Evolutionary conservation across 2,888 invertebrate genomes (phyloP).

Genomic region (Epistrophe eligans): DNA sequence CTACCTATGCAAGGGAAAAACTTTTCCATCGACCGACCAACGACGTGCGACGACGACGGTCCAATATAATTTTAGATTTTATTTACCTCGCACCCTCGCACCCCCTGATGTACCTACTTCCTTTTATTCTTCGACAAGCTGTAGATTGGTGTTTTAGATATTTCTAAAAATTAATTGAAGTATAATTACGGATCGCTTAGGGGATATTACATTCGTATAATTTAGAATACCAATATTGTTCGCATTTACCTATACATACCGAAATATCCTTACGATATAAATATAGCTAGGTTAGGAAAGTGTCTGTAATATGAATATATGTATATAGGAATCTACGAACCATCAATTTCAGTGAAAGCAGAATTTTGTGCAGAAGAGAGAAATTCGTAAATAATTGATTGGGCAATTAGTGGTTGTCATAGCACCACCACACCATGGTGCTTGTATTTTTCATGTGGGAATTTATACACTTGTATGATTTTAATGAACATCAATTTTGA

Average conservation of each 20-base stretch:
- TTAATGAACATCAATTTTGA: constrained; percentile 41
- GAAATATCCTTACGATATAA: background rate
- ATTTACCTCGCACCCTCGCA: constrained; percentile 12
- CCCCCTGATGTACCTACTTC: background rate
- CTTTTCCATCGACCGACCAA: background rate
- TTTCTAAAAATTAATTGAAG: constrained; percentile 73
- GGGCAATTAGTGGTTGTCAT: constrained; percentile 74
- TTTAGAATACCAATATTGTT: constrained; percentile 45
- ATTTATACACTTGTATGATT: constrained; percentile 63
- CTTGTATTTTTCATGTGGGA: constrained; percentile 65
- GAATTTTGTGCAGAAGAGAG: constrained; percentile 30
- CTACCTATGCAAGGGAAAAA: background rate
- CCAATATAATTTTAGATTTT: constrained; percentile 58
- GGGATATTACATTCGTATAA: constrained; percentile 60
- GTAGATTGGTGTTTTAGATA: constrained; percentile 72
- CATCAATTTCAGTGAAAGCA: constrained; percentile 30
- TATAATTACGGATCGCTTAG: constrained; percentile 71
- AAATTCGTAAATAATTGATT: constrained; percentile 72
- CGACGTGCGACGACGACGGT: background rate
- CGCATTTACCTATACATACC: background rate
- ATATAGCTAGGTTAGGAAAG: background rate
- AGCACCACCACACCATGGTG: constrained; percentile 35
- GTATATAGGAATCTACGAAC: background rate
- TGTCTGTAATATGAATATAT: background rate
- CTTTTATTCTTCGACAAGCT: constrained; percentile 26